Evolutionary conservation across 2,113 vertebrate species (phyloP).

Genomic region (Excalfactoria chinensis): DNA sequence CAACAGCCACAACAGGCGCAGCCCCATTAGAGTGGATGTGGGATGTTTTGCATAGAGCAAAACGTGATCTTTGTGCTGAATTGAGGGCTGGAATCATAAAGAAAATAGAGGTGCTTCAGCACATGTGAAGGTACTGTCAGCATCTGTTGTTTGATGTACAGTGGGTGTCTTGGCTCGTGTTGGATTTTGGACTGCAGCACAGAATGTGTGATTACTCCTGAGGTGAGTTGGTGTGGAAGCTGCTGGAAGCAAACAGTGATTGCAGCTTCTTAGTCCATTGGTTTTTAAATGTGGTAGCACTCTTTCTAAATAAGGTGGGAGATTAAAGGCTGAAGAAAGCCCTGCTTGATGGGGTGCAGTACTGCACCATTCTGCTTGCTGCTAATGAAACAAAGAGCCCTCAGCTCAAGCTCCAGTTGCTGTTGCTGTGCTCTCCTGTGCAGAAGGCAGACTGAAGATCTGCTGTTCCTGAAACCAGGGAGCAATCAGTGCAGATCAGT

Average conservation of each 20-base stretch:
- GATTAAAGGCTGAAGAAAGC: not conserved
- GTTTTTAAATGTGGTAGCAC: not conserved
- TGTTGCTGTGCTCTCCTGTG: not conserved
- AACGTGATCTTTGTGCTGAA: not conserved
- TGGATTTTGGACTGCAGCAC: not conserved
- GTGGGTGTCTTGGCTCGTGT: not conserved
- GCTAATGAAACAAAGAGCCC: not conserved
- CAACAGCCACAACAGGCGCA: not conserved
- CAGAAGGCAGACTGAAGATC: not conserved
- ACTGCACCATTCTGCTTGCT: not conserved
- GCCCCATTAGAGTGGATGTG: not conserved
- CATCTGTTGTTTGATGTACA: accelerated
- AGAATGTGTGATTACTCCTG: not conserved
- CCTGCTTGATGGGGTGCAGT: not conserved
- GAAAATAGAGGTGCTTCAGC: not conserved
- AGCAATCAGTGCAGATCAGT: not conserved
- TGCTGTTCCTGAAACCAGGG: not conserved
- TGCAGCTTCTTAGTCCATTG: not conserved
- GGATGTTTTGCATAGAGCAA: not conserved
- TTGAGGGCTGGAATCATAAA: not conserved
- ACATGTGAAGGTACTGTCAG: not conserved
- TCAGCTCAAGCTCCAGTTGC: not conserved
- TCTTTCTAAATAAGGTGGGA: not conserved
- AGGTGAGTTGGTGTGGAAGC: not conserved
- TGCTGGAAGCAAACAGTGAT: not conserved